These are phyloP conservation scores for Limnodromus scolopaceus DNA, from an alignment of 2,797 vertebrate genomes.

Conservation along the genomic window DNA sequence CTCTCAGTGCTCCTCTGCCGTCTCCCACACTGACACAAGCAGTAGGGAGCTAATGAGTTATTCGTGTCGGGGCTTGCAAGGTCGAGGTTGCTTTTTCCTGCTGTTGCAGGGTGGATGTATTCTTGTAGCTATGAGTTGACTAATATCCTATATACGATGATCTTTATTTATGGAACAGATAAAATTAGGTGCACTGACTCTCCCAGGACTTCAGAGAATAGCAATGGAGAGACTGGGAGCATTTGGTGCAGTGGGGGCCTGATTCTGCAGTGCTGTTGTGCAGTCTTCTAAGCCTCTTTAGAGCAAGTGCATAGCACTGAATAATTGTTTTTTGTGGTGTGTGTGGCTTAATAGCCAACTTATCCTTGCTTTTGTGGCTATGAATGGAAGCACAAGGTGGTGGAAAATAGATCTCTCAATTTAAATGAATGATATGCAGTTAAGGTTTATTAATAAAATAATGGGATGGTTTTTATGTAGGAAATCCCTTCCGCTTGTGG, in stretches of 20 bases:
- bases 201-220: not conserved
- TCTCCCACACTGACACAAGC: not conserved
- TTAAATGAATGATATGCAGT: not conserved
- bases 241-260: not conserved
- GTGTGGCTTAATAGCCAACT: not conserved
- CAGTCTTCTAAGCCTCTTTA: not conserved
- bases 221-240: no score
- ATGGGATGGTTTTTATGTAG: not conserved
- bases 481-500: not conserved
- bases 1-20: rapidly evolving
- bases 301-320: not conserved
- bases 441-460: not conserved
- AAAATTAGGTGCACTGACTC: rapidly evolving
- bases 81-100: not conserved
- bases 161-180: not conserved
- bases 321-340: not conserved
- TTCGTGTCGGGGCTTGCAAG: not conserved
- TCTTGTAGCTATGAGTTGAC: not conserved
- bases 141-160: not conserved
- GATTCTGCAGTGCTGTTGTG: not conserved
- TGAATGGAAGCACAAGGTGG: not conserved
- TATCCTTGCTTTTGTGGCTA: not conserved
- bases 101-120: not conserved
- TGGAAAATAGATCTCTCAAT: not conserved
- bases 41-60: not conserved